Conservation (phyloP, 2,113 vertebrate species). For the Aegithalos caudatus region DNA sequence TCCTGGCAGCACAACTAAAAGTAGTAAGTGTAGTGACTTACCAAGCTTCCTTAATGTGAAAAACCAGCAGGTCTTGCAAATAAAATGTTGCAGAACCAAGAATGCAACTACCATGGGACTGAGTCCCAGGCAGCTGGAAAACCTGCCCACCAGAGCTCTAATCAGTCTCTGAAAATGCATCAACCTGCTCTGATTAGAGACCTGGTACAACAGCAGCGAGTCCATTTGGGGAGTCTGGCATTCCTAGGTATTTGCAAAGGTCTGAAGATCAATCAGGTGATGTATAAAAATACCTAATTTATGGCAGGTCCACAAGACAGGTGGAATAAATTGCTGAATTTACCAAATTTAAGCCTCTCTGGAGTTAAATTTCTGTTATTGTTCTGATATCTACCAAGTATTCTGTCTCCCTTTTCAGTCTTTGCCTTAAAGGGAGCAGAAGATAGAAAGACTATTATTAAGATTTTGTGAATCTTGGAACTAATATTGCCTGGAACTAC, state of each 20-base stretch:
- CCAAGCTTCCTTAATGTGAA: constrained; percentile 23
- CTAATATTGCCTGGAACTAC: constrained; percentile 2
- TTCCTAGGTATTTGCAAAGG: not conserved
- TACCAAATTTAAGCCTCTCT: constrained; percentile 14
- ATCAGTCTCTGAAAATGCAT: not conserved
- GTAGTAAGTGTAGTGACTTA: constrained; percentile 55
- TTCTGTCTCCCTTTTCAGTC: constrained; percentile 1
- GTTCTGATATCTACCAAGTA: not conserved
- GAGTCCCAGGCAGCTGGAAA: constrained; percentile 28
- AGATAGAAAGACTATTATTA: not conserved
- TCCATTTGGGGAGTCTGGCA: not conserved
- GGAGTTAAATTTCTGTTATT: not conserved
- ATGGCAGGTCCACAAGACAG: not conserved
- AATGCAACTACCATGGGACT: not conserved
- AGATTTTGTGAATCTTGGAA: constrained; percentile 7
- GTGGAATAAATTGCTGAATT: not conserved
- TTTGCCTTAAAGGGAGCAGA: constrained; percentile 21
- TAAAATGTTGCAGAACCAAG: not conserved
- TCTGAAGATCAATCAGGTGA: not conserved
- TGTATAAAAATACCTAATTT: not conserved
- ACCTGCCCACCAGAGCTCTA: not conserved
- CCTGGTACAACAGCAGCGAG: not conserved
- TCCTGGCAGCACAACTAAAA: constrained; percentile 20
- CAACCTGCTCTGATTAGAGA: not conserved
- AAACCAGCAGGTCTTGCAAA: constrained; percentile 12